Evolutionary conservation across 2,797 vertebrate species (phyloP), one percentile per base, ranked within the genome.

Genomic region (Rhadinocentrus ornatus): DNA sequence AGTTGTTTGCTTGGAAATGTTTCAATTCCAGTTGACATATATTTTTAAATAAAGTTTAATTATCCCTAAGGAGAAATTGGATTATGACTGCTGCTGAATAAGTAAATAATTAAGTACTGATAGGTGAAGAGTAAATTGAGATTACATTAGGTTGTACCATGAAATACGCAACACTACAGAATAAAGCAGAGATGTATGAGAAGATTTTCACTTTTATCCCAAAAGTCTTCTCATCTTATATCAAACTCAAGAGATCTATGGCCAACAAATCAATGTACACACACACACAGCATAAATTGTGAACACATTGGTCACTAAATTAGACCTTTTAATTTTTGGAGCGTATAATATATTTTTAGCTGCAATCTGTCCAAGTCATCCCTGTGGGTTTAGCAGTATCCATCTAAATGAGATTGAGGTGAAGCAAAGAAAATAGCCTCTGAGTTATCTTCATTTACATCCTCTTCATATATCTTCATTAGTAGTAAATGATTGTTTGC

Each of bases 11-110:
- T 27, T 32, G 57, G 77, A 86, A 86, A 80, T 76, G 67, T 88
- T n/a, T 58, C 34, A 72, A 53, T 71, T 81, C 32, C 2, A 50
- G 70, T 32, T 64, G 50, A 89, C 87, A 89, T 26, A 90, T 90
- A n/a, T 86, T 87, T 70, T 70, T 22, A 70, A 75, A 87, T 88
- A 0, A 89, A 84, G 66, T 76, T 88, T 86, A 77, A 89, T 82
- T 74, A 77, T 69, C 77, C 71, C 72, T 65, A 29, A 63, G 83
- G 69, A 73, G 65, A 77, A 84, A 77, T 62, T 75, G 59, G 76
- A 75, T 27, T 65, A 68, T 37, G 11, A 31, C 29, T 31, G 73
- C 55, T 55, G 50, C 44, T 50, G 63, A 44, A 50, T 39, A 62
- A 56, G 56, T 2, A 2, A 70, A 58, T 29, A 34, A 29, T 20